Conservation (phyloP, 2,888 invertebrate species). For the Furcula furcula region DNA sequence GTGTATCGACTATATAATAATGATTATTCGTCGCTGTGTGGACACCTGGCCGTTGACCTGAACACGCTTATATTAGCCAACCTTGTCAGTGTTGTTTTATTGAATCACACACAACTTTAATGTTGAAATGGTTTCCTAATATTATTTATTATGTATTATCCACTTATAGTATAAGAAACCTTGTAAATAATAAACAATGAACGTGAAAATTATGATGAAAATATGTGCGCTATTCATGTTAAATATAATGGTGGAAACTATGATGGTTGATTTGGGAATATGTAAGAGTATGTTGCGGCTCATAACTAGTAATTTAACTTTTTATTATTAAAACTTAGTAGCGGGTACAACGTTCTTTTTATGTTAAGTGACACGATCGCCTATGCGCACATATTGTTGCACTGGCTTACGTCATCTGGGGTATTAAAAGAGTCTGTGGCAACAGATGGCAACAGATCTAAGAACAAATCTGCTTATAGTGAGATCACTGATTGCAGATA, state of each 20-base stretch:
- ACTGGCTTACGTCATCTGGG: too few species aligned
- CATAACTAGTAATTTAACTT: too few species aligned
- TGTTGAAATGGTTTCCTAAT: slow-evolving; percentile 22
- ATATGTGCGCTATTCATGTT: neutral
- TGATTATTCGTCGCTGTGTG: slow-evolving; percentile 6
- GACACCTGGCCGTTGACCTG: slow-evolving; percentile 18
- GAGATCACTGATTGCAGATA: too few species aligned
- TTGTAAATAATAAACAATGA: neutral
- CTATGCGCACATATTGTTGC: too few species aligned
- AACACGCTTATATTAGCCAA: slow-evolving; percentile 15
- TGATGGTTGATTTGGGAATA: neutral
- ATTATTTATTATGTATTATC: slow-evolving; percentile 37
- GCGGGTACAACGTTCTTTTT: too few species aligned
- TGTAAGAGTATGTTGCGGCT: too few species aligned
- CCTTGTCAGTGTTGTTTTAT: slow-evolving; percentile 26
- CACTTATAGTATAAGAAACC: slow-evolving; percentile 22
- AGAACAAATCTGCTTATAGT: too few species aligned
- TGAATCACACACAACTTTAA: slow-evolving; percentile 17
- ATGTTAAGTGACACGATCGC: too few species aligned
- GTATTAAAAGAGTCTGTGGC: too few species aligned
- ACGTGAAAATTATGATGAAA: neutral
- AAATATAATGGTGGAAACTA: too few species aligned
- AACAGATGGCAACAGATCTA: too few species aligned
- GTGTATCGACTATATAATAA: slow-evolving; percentile 1
- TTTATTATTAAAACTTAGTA: too few species aligned